Base-by-base conservation (phyloP, 2,888 invertebrate species). In the Idaea dimidiata region DNA sequence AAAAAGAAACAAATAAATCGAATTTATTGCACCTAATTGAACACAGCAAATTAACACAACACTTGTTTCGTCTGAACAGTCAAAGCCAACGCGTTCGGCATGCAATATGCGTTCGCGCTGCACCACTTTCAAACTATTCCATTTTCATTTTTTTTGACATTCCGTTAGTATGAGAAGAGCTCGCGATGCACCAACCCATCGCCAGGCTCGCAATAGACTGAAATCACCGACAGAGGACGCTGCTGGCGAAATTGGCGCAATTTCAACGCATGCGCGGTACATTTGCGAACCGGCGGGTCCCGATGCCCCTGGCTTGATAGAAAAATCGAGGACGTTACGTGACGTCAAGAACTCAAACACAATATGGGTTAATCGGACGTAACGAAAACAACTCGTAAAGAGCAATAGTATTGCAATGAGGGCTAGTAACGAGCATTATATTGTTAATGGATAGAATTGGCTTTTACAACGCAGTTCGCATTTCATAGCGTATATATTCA, bases 301-400 rank as follows among this genome's bases (percentile, higher is more conserved):
- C 86, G 84, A 86, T 82, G 81, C 85, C 87, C 87, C 86, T 83
- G 80, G 87, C 82, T 83, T 87, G 86, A 88, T 88, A 88, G 85
- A 86, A 89, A 91, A 90, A 91, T 91, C 89, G 90, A 89, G 90
- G 88, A 90, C 91, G 88, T 86, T 84, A 86, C 79, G 84, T 91
- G 91, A 92, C 91, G 91, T 92, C 91, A 92, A 79, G 76, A 82
- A 77, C 74, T 83, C 81, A 83, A 82, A 84, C 83, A 82, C 86
- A 85, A 88, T 88, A 84, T 87, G 85, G 88, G 89, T 88, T 88
- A 89, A 87, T 88, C 85, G 85, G 75, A 84, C 84, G 81, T 81
- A 85, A 86, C 84, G 83, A 87, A 88, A 88, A 87, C 85, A 87
- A 83, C 76, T 78, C 75, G 77, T 73, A 76, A 77, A 78, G 67